phyloP scores from a whole-genome alignment of 2,797 vertebrate genomes.

The Sciurus carolinensis region DNA sequence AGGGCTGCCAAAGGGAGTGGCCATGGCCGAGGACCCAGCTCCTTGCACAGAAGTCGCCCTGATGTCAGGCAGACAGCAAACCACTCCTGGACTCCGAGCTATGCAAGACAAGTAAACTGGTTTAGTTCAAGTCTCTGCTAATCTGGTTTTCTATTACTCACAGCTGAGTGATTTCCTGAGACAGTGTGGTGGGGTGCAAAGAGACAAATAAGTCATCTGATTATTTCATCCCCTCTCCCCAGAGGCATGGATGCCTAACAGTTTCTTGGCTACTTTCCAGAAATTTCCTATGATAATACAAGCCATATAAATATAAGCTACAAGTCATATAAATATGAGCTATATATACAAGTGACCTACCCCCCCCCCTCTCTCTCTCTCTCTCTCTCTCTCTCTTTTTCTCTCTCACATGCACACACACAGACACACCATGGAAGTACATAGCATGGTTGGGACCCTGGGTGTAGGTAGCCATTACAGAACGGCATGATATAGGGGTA shows the following conservation, averaged over 20 bases:
- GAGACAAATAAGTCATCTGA: slow-evolving; percentile 79
- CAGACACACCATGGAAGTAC: too few species aligned
- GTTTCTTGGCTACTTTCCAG: slow-evolving; percentile 76
- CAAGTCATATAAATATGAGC: slow-evolving; percentile 64
- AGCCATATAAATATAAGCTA: slow-evolving; percentile 63
- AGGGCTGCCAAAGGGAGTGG: neutral
- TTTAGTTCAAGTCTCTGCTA: slow-evolving; percentile 72
- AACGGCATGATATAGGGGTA: neutral
- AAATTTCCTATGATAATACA: slow-evolving; percentile 69
- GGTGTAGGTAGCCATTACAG: neutral
- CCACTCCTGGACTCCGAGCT: neutral
- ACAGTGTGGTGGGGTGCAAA: neutral
- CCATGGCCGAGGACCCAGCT: neutral
- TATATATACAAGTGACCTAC: neutral
- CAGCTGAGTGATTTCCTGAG: slow-evolving; percentile 57
- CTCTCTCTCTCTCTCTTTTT: neutral
- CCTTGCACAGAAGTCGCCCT: neutral
- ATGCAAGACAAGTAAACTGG: slow-evolving; percentile 53
- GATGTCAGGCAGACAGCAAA: neutral
- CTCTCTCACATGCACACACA: neutral
- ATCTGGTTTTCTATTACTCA: slow-evolving; percentile 78
- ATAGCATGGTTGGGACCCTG: neutral
- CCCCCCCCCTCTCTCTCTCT: neutral
- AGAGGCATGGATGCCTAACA: slow-evolving; percentile 49
- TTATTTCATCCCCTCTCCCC: slow-evolving; percentile 64